phyloP scores from a whole-genome alignment of 2,113 vertebrate genomes.

The Nothobranchius kuhntae region DNA sequence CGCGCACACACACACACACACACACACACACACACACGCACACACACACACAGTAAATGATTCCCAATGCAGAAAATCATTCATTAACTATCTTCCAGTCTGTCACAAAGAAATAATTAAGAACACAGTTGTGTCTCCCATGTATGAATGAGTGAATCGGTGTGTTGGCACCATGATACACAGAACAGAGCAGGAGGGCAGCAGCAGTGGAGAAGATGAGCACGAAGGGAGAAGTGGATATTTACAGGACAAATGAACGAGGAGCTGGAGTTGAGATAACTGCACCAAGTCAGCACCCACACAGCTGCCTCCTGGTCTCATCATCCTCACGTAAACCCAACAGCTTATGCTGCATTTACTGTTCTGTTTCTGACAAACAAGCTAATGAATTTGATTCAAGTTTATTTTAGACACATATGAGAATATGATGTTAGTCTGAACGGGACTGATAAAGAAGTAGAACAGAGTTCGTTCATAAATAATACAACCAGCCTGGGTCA shows the following conservation, averaged over 20 bases:
- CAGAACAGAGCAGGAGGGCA: not conserved
- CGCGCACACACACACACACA: too few relatives aligned
- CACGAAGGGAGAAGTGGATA: slow-evolving; percentile 36
- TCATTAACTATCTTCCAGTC: too few relatives aligned
- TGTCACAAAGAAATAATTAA: too few relatives aligned
- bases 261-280: slow-evolving; percentile 37
- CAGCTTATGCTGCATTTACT: not conserved
- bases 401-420: not conserved
- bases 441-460: too few relatives aligned
- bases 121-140: too few relatives aligned
- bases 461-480: too few relatives aligned
- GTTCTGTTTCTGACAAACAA: not conserved
- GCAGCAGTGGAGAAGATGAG: slow-evolving; percentile 23
- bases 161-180: too few relatives aligned
- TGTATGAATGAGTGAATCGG: too few relatives aligned
- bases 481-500: too few relatives aligned
- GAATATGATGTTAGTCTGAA: not conserved
- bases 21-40: too few relatives aligned
- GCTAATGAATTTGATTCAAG: not conserved
- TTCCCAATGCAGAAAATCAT: too few relatives aligned
- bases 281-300: slow-evolving; percentile 36
- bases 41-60: too few relatives aligned
- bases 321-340: slow-evolving; percentile 8
- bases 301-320: not conserved
- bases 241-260: slow-evolving; percentile 41